Conservation (phyloP, 1,140 invertebrate genomes). For the Mylabris phalerata region DNA sequence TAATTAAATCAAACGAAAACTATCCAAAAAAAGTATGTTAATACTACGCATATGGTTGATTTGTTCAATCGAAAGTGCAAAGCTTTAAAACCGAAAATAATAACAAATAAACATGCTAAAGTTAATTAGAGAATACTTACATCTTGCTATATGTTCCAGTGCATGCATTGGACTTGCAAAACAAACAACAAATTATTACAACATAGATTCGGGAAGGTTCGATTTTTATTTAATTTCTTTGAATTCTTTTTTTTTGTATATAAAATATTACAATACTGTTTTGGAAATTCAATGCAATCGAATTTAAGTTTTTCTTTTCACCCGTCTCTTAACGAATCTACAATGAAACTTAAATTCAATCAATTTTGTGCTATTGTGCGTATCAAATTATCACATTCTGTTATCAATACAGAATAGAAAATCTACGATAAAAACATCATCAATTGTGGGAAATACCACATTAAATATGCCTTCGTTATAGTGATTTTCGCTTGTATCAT, state of each 20-base stretch:
- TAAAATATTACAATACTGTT: too few relatives aligned
- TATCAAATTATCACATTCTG: background rate
- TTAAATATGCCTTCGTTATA: too few relatives aligned
- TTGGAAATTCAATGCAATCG: too few relatives aligned
- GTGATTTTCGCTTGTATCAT: too few relatives aligned
- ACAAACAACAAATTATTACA: slow-evolving; percentile 30
- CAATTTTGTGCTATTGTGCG: slow-evolving; percentile 1
- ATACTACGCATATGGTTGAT: background rate
- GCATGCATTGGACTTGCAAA: slow-evolving; percentile 72
- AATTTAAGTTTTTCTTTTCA: too few relatives aligned
- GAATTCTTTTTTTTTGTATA: too few relatives aligned
- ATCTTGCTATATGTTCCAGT: slow-evolving; percentile 74
- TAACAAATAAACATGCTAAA: slow-evolving; percentile 14
- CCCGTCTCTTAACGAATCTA: background rate
- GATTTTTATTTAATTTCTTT: too few relatives aligned
- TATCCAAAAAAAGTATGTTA: background rate
- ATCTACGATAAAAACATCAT: too few relatives aligned
- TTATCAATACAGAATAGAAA: too few relatives aligned
- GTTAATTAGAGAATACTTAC: slow-evolving; percentile 60
- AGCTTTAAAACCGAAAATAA: background rate
- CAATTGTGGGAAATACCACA: background rate
- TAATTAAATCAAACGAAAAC: background rate
- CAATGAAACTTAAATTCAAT: background rate
- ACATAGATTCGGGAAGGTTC: too few relatives aligned
- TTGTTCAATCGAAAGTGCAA: background rate